Conservation (phyloP, 2,797 vertebrate species). For the Rhinella marina region DNA sequence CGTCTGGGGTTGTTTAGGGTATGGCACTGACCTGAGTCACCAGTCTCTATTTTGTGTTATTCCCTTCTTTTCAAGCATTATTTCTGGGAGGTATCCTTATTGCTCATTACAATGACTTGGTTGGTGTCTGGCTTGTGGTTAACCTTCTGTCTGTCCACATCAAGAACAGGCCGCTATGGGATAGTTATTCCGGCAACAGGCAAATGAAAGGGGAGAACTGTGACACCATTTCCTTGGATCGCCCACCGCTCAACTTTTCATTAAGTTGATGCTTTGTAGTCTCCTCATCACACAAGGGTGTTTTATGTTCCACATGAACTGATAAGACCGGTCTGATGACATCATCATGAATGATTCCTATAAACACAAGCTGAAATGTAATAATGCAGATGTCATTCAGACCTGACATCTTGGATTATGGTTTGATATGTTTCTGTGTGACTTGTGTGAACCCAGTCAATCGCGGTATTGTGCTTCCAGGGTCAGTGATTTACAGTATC, state of each 20-base stretch:
- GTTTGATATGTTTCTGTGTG: neutral
- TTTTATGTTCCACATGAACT: conserved; percentile 17
- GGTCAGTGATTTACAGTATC: neutral
- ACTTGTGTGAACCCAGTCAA: neutral
- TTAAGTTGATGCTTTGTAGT: conserved; percentile 46
- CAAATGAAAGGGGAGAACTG: conserved; percentile 41
- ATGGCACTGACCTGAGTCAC: conserved; percentile 12
- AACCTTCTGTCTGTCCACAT: conserved; percentile 56
- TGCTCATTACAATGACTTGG: conserved; percentile 45
- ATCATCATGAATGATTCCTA: neutral
- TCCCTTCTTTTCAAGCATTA: neutral
- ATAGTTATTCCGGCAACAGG: conserved; percentile 31
- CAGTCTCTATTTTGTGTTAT: conserved; percentile 14
- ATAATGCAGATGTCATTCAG: neutral
- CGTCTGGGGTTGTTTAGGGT: neutral
- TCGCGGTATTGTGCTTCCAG: neutral
- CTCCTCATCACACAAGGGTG: neutral
- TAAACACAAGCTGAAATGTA: neutral
- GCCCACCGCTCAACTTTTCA: conserved; percentile 13
- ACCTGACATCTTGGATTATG: neutral
- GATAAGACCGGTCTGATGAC: conserved; percentile 6
- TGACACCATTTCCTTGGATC: neutral
- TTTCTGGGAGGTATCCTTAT: conserved; percentile 30
- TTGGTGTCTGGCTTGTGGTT: conserved; percentile 52
- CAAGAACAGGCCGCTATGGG: conserved; percentile 29